A percentile compares a stretch with the other conserved stretches of the same genome.
phyloP scores from a whole-genome alignment of 2,888 invertebrate genomes.

The Phytoseiulus persimilis region DNA sequence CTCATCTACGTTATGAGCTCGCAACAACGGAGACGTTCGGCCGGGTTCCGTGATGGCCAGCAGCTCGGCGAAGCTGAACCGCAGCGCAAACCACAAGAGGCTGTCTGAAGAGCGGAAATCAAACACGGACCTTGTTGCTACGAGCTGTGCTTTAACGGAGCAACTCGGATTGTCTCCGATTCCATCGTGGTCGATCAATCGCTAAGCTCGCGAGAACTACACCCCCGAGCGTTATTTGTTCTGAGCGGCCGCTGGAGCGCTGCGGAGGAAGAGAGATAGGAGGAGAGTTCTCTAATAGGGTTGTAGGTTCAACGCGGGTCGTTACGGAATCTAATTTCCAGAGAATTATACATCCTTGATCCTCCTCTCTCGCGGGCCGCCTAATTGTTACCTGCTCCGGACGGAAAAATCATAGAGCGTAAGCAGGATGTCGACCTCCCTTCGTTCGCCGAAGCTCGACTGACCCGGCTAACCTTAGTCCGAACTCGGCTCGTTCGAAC shows the following conservation, averaged over 20 bases:
- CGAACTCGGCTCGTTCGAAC: not conserved
- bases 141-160: not conserved
- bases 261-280: not conserved
- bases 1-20: no score
- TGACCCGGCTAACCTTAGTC: conserved; percentile 5
- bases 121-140: not conserved
- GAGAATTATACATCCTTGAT: not conserved
- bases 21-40: no score
- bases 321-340: not conserved
- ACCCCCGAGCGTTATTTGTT: not conserved
- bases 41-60: no score
- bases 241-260: not conserved
- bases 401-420: not conserved
- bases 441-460: not conserved
- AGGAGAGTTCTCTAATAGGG: not conserved
- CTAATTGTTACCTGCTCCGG: not conserved
- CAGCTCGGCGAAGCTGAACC: no score
- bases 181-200: not conserved
- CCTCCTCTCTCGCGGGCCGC: not conserved
- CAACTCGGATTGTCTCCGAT: not conserved
- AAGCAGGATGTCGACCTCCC: conserved; percentile 5
- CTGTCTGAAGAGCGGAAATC: no score
- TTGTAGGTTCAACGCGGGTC: not conserved
- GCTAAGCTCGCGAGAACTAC: not conserved
- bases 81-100: no score